Evolutionary conservation across 2,888 invertebrate genomes (phyloP).

Genomic region (Branchinecta sandiegonensis): DNA sequence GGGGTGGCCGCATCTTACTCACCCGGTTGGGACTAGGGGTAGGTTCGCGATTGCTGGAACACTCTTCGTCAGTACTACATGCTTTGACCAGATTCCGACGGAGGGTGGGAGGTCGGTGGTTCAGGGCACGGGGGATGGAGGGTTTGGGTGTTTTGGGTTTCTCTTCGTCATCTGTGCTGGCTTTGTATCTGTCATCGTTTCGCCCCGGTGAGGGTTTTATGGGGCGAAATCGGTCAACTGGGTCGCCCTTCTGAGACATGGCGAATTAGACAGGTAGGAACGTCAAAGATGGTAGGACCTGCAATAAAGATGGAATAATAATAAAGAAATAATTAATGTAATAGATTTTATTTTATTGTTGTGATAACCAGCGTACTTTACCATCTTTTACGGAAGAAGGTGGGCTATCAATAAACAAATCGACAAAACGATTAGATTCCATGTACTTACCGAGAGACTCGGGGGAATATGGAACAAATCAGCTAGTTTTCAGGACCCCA

Average conservation of each 20-base stretch:
- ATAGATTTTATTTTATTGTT: no score
- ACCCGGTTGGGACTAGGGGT: constrained; percentile 5
- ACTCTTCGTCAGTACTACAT: constrained; percentile 1
- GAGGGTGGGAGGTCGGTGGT: neutral
- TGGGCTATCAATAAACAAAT: no score
- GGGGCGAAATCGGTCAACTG: neutral
- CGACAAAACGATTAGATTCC: no score
- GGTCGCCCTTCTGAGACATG: neutral
- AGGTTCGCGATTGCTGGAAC: neutral
- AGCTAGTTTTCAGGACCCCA: no score
- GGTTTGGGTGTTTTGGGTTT: neutral
- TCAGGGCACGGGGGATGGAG: neutral
- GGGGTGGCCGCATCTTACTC: neutral
- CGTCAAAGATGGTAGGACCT: no score
- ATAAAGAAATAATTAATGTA: no score
- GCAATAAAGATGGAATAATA: no score
- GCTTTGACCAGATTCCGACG: constrained; percentile 5
- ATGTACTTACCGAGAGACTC: no score
- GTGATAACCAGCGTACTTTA: no score
- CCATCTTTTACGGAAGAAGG: no score
- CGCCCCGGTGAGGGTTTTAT: constrained; percentile 10
- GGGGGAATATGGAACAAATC: no score
- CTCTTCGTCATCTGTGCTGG: constrained; percentile 13
- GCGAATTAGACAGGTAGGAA: neutral
- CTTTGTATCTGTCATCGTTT: neutral